Base-by-base conservation (phyloP, 2,113 vertebrate species). In the Laterallus jamaicensis region DNA sequence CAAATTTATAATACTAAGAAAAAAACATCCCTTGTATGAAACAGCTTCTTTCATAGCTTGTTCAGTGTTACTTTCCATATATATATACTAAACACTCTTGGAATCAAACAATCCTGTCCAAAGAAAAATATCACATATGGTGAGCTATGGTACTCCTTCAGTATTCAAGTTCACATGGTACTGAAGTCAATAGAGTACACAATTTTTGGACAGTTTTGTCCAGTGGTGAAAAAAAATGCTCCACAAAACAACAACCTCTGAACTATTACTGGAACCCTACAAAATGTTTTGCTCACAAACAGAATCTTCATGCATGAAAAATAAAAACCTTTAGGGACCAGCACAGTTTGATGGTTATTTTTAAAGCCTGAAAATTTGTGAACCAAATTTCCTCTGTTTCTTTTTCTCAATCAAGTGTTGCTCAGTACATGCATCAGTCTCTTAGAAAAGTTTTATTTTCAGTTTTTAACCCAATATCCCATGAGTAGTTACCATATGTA, bases 231-330 rank as follows among this genome's bases (percentile, higher is more conserved):
- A 81, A 96, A 64, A 97, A 94, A 95, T 95, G 92, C 56, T 96
- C 35, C 91, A 90, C 80, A 78, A 85, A 98, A 91, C 89, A 96
- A 93, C 55, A 94, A 39, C 78, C 93, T 95, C 76, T 76, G 93
- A 97, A 79, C 88, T 97, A 69, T 95, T 91, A 96, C 97, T 97
- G 70, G 82, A 97, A 96, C 25, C 12, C 35, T 91, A 85, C 80
- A 92, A 97, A 97, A 96, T 84, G 7, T 95, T 97, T 96, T 97
- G 54, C 86, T 88, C 87, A 91, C 95, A 96, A 97, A 96, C 92
- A 95, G 83, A 96, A 88, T 95, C 73, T 94, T 93, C 54, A 90
- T 77, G 82, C 86, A 93, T 92, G 50, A 84, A 92, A 95, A 95
- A 90, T 83, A 96, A 95, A 54, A 96, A 90, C 47, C 92, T 97